Evolutionary conservation across 2,797 vertebrate species (phyloP).

Genomic region (Erethizon dorsatum): DNA sequence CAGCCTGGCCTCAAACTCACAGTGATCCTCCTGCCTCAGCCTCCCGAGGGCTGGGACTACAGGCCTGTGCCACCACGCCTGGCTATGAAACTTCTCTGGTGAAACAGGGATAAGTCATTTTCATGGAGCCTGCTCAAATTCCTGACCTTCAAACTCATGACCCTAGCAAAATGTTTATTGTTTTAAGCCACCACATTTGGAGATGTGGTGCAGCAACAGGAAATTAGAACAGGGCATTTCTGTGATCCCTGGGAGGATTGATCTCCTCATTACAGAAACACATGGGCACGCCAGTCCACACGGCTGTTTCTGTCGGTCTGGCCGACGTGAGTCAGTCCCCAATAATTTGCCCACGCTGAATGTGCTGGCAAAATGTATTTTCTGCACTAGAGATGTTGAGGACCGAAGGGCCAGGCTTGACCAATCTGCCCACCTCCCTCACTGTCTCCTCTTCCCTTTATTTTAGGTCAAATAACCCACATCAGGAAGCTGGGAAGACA

Average conservation of each 20-base stretch:
- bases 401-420: background rate
- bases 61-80: too few species aligned
- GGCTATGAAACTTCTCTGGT: background rate
- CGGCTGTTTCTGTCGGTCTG: background rate
- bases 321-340: background rate
- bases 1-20: background rate
- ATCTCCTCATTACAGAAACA: background rate
- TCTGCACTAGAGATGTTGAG: constrained; percentile 22
- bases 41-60: background rate
- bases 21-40: background rate
- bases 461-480: background rate
- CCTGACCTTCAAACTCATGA: background rate
- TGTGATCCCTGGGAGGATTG: background rate
- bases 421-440: background rate
- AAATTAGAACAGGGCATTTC: background rate
- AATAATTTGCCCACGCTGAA: background rate
- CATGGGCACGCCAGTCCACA: background rate
- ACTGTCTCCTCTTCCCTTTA: background rate
- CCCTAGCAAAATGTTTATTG: background rate
- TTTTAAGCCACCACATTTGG: background rate
- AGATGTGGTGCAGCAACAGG: background rate
- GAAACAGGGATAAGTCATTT: background rate
- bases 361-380: background rate
- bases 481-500: background rate
- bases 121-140: background rate